These are phyloP conservation scores for human (Homo sapiens) DNA, from an alignment of 2,113 vertebrate species.

Conservation along the genomic window GRCh38 chr6:99029001-99029500, in stretches of 20 bases:
- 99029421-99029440: conserved; percentile 64
- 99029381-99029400: conserved; percentile 54
- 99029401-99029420: conserved; percentile 70
- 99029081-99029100: conserved; percentile 59
- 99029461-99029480: conserved; percentile 48
- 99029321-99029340: conserved; percentile 75
- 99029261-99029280: conserved; percentile 56
- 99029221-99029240: conserved; percentile 79
- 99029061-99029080: not conserved
- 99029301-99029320: conserved; percentile 64
- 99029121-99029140: conserved; percentile 77
- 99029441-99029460: conserved; percentile 53
- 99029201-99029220: conserved; percentile 77
- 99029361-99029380: conserved; percentile 66
- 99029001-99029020: not conserved
- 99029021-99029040: not conserved
- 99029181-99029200: conserved; percentile 79
- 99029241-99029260: conserved; percentile 77
- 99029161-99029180: conserved; percentile 80
- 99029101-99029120: conserved; percentile 66
- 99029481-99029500: conserved; percentile 24
- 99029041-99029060: not conserved
- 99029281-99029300: conserved; percentile 67
- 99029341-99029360: conserved; percentile 76
- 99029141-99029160: conserved; percentile 63